Base-by-base conservation (phyloP, 2,888 invertebrate genomes). In the Diplolepis rosae region DNA sequence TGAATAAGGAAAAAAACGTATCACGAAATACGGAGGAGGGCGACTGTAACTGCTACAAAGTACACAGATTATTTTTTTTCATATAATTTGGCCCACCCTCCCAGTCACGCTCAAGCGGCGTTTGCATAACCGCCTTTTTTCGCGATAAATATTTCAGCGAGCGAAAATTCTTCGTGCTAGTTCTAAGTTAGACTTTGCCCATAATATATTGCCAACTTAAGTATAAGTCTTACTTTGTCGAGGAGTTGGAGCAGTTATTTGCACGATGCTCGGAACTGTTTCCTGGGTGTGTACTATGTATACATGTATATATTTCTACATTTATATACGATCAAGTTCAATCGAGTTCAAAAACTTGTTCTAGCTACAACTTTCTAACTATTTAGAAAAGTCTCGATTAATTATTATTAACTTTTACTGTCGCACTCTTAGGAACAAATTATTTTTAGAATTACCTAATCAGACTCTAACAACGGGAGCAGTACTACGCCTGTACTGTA, bases 191-290 rank as follows among this genome's bases (percentile, higher is more conserved):
- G 48, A 15, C 22, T 22, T 24, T 9, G 48, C 48, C 48, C 50
- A 50, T 50, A n/a, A 50, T 50, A 50, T 50, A 50, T 50, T 50
- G 27, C 50, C 50, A 50, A 50, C 50, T 50, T 50, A 15, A 48
- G 48, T 0, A 50, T 50, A 50, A 50, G 50, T 50, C 27, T 50
- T 27, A 50, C 50, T 50, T 50, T 50, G 50, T 50, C 50, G 27
- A 24, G 50, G 27, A 50, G 50, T 50, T 27, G 2, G 50, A 50
- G 27, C 27, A 50, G 50, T 50, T 50, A n/a, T n/a, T n/a, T n/a
- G n/a, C n/a, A 50, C 50, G 50, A 50, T 50, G 27, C 27, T 50
- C 27, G 50, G 11, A 50, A 50, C 24, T 24, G 24, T 50, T 39
- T 50, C 50, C 22, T 24, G 2, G 50, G 50, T 24, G 27, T 50